Percentiles rank a stretch among this genome's conserved stretches.
Evolutionary conservation across 2,888 invertebrate genomes (phyloP).

Genomic region (Chironomus tentans): DNA sequence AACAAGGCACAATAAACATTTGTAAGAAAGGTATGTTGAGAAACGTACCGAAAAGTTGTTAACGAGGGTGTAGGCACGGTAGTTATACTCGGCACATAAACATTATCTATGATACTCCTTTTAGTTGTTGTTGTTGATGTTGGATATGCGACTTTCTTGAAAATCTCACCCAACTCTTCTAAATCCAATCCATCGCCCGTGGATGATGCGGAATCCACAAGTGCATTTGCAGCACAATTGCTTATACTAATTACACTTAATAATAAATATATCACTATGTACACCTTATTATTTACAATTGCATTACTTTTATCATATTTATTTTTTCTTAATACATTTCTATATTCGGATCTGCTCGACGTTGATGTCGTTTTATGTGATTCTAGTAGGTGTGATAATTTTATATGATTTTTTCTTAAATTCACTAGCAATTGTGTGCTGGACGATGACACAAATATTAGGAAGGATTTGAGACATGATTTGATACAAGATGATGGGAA

Average conservation of each 20-base stretch:
- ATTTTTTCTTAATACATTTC: not conserved
- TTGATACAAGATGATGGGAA: constrained; percentile 22
- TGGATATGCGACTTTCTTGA: constrained; percentile 60
- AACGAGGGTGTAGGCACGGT: constrained; percentile 54
- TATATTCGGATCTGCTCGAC: not conserved
- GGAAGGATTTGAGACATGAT: constrained; percentile 27
- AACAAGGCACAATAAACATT: not conserved
- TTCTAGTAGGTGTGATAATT: constrained; percentile 10
- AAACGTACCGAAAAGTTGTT: constrained; percentile 46
- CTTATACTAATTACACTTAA: constrained; percentile 27
- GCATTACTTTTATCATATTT: not conserved
- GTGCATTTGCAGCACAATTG: constrained; percentile 26
- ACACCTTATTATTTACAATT: constrained; percentile 24
- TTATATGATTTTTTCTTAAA: constrained; percentile 3
- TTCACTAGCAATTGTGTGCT: constrained; percentile 27
- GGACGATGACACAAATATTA: constrained; percentile 25
- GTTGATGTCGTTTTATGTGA: constrained; percentile 6
- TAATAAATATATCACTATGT: constrained; percentile 27
- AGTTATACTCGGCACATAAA: constrained; percentile 50
- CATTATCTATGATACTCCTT: constrained; percentile 55
- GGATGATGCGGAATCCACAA: constrained; percentile 12
- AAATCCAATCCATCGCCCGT: constrained; percentile 17
- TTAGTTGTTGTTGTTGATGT: constrained; percentile 59
- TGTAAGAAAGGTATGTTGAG: not conserved
- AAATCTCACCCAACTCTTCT: constrained; percentile 35